Evolutionary conservation across 2,888 invertebrate genomes (phyloP), one percentile per base, ranked within the genome.

Genomic region (Litoditis marina): DNA sequence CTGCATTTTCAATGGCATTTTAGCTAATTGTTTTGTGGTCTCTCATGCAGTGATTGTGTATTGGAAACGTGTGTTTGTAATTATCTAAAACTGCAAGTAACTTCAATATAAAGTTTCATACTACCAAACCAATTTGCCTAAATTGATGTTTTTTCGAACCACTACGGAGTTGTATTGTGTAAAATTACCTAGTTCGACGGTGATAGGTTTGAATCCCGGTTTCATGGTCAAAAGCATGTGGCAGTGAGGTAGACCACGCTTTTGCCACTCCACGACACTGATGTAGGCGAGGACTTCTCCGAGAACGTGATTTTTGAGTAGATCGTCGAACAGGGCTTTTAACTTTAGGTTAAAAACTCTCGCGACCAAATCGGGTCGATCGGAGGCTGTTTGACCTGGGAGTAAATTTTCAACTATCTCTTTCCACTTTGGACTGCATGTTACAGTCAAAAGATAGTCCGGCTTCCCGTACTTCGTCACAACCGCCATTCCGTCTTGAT

Each of bases 401-500:
- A 16, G 8, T 52, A 82, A 55, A 22, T 65, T 62, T 19, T 63
- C 56, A 19, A 28, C 27, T 16, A 83, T 79, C 57, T 83, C 82
- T n/a, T n/a, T 31, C 81, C 82, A 83, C 13, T 60, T 64, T 13
- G 81, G 77, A 63, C 79, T 82, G 72, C 54, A 84, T 60, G 73
- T 85, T 81, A 68, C 71, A 65, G 75, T 83, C 66, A 69, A 69
- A 57, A 81, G 81, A 16, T n/a, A n/a, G n/a, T n/a, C n/a, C n/a
- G n/a, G n/a, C n/a, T n/a, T n/a, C n/a, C n/a, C n/a, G n/a, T n/a
- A 74, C 50, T 62, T 76, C 73, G n/a, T n/a, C n/a, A n/a, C n/a
- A n/a, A n/a, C n/a, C n/a, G n/a, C n/a, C n/a, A n/a, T n/a, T n/a
- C n/a, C n/a, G n/a, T n/a, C n/a, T n/a, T n/a, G n/a, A n/a, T n/a